These are phyloP conservation scores for Ceyx cyanopectus DNA, from an alignment of 2,113 vertebrate species.

Conservation along the genomic window DNA sequence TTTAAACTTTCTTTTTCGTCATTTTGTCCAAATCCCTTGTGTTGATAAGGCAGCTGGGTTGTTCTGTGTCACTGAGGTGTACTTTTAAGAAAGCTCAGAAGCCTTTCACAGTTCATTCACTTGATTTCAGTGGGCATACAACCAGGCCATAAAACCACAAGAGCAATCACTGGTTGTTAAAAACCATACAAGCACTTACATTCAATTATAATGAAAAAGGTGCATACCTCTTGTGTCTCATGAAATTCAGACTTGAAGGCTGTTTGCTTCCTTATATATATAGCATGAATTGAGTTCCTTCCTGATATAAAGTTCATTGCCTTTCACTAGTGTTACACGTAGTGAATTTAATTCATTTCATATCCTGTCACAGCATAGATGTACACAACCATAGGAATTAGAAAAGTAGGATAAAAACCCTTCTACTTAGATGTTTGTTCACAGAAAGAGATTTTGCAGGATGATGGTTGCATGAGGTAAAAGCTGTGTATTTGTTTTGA, in stretches of 20 bases:
- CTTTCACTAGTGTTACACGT: slow-evolving; percentile 56
- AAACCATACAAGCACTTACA: slow-evolving; percentile 66
- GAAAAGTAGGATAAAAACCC: not conserved
- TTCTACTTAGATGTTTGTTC: not conserved
- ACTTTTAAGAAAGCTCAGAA: slow-evolving; percentile 37
- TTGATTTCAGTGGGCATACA: slow-evolving; percentile 64
- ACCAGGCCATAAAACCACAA: slow-evolving; percentile 70
- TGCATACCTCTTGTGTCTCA: slow-evolving; percentile 66
- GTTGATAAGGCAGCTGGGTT: slow-evolving; percentile 26
- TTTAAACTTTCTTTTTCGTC: not conserved
- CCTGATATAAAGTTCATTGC: slow-evolving; percentile 60
- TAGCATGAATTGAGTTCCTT: slow-evolving; percentile 51
- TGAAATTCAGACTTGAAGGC: slow-evolving; percentile 63
- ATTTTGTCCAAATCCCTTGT: slow-evolving; percentile 4
- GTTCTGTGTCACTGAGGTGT: slow-evolving; percentile 23
- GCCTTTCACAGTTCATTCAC: slow-evolving; percentile 60
- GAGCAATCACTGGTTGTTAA: slow-evolving; percentile 67
- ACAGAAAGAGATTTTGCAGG: not conserved
- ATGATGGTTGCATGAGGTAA: not conserved
- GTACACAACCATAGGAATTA: rapidly evolving
- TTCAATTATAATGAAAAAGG: slow-evolving; percentile 72
- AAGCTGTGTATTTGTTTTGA: not conserved
- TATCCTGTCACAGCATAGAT: not conserved
- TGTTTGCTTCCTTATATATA: slow-evolving; percentile 54
- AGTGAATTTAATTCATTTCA: slow-evolving; percentile 36